Evolutionary conservation across 1,140 invertebrate genomes (phyloP).

Genomic region (Magallana angulata): DNA sequence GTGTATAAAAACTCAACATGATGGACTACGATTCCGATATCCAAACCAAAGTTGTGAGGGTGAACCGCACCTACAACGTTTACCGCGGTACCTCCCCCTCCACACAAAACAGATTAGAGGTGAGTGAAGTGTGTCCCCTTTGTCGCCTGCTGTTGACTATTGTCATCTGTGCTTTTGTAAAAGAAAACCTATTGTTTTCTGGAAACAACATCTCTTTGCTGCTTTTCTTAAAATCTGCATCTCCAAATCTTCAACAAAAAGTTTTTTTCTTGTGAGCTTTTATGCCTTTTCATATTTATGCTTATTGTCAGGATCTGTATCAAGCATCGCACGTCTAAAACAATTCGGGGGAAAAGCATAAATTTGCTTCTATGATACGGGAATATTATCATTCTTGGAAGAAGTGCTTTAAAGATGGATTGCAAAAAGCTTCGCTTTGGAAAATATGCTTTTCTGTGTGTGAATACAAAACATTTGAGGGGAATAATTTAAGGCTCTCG

Average conservation of each 20-base stretch:
- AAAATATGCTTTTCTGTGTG: no score
- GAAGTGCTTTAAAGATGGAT: no score
- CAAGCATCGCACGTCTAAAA: no score
- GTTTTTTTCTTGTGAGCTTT: neutral
- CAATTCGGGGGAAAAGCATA: no score
- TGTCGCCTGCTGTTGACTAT: slow-evolving; percentile 8
- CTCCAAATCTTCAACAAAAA: slow-evolving; percentile 16
- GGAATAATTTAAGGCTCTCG: neutral
- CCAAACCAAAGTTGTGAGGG: slow-evolving; percentile 52
- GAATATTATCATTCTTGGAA: no score
- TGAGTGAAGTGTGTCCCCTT: slow-evolving; percentile 58
- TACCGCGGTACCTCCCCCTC: slow-evolving; percentile 75
- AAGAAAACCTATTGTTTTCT: slow-evolving; percentile 15
- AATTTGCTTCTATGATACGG: no score
- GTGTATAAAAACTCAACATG: slow-evolving; percentile 41
- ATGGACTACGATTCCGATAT: slow-evolving; percentile 66
- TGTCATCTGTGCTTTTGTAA: slow-evolving; percentile 38
- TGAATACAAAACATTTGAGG: slow-evolving; percentile 17
- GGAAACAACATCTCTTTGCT: slow-evolving; percentile 30
- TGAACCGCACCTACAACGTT: slow-evolving; percentile 72
- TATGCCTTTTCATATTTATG: neutral
- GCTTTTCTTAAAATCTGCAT: slow-evolving; percentile 10
- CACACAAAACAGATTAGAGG: slow-evolving; percentile 76
- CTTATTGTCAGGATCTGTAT: neutral
- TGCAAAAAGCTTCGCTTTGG: no score